Percentiles rank a stretch among this genome's conserved stretches.
Conservation (phyloP, 2,113 vertebrate species). For the Varanus komodoensis region DNA sequence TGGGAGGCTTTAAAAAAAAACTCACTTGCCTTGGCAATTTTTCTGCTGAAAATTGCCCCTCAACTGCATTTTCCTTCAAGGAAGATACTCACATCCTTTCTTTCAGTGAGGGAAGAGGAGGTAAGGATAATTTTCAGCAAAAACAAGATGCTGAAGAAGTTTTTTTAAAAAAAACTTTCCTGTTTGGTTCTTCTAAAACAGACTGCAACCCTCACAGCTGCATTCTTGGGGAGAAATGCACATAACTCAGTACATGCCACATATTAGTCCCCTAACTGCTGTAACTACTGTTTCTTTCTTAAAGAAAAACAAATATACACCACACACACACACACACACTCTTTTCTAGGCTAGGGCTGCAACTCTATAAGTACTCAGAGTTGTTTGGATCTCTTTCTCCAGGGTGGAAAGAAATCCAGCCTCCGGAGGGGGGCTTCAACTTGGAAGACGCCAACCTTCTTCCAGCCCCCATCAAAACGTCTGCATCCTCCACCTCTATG, state of each 20-base stretch:
- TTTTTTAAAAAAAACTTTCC: not conserved
- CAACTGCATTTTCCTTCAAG: not conserved
- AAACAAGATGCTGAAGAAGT: not conserved
- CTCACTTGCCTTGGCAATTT: too few species aligned
- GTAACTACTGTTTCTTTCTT: constrained; percentile 14
- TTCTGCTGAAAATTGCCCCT: too few species aligned
- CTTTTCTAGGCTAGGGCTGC: not conserved
- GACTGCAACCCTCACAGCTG: not conserved
- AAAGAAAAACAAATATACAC: not conserved
- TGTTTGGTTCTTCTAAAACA: not conserved
- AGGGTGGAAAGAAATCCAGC: too few species aligned
- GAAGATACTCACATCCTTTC: not conserved
- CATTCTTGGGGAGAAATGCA: too few species aligned
- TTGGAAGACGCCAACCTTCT: too few species aligned
- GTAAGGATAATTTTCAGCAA: not conserved
- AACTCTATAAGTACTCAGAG: too few species aligned
- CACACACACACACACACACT: not conserved
- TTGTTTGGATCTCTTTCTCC: too few species aligned
- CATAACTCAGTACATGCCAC: not conserved
- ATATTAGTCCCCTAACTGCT: not conserved
- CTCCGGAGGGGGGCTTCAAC: too few species aligned
- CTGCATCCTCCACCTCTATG: too few species aligned
- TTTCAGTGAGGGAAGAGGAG: not conserved
- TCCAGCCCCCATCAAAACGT: too few species aligned
- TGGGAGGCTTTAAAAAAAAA: too few species aligned